phyloP scores from a whole-genome alignment of 2,888 invertebrate genomes.

The Mechanitis mazaeus region DNA sequence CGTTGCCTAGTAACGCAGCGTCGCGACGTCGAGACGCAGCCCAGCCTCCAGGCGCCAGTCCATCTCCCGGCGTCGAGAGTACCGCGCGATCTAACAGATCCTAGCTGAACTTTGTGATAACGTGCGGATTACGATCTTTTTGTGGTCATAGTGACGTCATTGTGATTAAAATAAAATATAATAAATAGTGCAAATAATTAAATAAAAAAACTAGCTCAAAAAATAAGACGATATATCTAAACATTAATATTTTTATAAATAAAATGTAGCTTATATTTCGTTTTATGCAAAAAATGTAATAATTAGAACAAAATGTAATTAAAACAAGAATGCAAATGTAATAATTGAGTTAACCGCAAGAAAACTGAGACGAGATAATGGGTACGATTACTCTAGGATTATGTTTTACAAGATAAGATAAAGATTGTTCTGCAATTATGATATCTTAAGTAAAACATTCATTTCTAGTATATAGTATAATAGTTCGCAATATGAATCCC shows the following conservation, averaged over 20 bases:
- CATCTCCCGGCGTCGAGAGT: slow-evolving; percentile 48
- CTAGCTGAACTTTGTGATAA: slow-evolving; percentile 9
- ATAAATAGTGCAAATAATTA: no score
- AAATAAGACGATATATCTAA: no score
- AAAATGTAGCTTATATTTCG: background rate
- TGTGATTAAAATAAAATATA: no score
- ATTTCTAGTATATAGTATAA: no score
- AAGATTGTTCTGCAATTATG: slow-evolving; percentile 24
- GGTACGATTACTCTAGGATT: slow-evolving; percentile 32
- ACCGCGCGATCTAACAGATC: slow-evolving; percentile 20
- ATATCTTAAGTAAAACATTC: background rate
- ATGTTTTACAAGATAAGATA: slow-evolving; percentile 37
- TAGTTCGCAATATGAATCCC: background rate
- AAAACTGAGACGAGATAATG: slow-evolving; percentile 39
- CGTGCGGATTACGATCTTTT: slow-evolving; percentile 8
- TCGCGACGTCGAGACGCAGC: slow-evolving; percentile 63
- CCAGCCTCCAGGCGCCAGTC: slow-evolving; percentile 54
- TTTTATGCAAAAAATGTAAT: background rate
- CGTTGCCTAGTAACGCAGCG: slow-evolving; percentile 69
- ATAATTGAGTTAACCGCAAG: slow-evolving; percentile 11
- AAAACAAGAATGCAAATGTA: background rate
- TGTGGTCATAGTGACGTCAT: background rate
- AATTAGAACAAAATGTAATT: background rate
- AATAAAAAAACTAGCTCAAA: no score
- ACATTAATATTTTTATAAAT: no score